These are phyloP conservation scores for Mesochorus sp. DNA, from an alignment of 2,888 invertebrate species.

Conservation along the genomic window DNA sequence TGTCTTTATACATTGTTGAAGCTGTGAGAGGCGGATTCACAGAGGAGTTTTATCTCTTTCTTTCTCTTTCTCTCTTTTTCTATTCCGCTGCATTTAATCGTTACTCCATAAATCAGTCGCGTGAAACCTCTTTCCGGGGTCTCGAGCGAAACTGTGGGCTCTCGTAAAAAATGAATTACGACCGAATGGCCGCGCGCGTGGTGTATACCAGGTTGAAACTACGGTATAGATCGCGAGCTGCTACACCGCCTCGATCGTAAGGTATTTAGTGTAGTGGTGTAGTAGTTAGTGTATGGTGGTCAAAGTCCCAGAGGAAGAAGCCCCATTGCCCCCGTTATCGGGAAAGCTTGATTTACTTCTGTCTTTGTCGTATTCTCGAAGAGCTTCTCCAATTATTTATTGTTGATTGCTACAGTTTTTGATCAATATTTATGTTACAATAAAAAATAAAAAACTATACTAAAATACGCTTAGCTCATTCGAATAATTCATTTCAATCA, in stretches of 20 bases:
- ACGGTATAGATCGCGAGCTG: constrained; percentile 29
- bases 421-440: neutral
- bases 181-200: constrained; percentile 47
- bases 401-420: neutral
- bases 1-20: constrained; percentile 65
- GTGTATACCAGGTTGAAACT: constrained; percentile 7
- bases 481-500: neutral
- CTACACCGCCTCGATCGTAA: constrained; percentile 32
- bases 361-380: neutral
- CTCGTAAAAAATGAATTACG: constrained; percentile 69
- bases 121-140: constrained; percentile 67
- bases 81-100: constrained; percentile 67
- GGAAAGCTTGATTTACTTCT: constrained; percentile 1
- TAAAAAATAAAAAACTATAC: neutral
- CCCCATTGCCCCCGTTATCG: constrained; percentile 49
- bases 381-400: too few relatives aligned
- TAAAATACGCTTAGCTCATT: neutral
- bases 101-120: constrained; percentile 67
- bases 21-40: constrained; percentile 51
- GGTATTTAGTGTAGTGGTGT: constrained; percentile 37
- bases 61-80: constrained; percentile 38
- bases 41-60: constrained; percentile 25
- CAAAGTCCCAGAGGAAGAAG: constrained; percentile 37
- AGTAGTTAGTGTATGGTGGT: constrained; percentile 14
- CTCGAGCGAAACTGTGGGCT: constrained; percentile 64